Evolutionary conservation across 2,888 invertebrate species (phyloP).

Genomic region (Coenonympha glycerion): DNA sequence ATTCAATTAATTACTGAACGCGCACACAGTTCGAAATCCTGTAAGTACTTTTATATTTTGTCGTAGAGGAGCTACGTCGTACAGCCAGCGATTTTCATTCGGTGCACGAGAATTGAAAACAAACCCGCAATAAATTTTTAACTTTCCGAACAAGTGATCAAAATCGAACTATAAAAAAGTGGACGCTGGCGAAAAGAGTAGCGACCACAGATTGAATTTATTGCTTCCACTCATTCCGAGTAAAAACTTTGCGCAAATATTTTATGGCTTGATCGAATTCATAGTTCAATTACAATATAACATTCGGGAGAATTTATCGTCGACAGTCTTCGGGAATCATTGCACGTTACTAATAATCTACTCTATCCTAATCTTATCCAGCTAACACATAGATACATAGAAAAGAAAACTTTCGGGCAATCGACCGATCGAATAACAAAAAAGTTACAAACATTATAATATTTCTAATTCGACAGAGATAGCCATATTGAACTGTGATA

Average conservation of each 20-base stretch:
- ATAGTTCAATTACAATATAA: slow-evolving; percentile 19
- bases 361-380: too few species aligned
- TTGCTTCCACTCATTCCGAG: slow-evolving; percentile 46
- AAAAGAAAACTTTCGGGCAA: too few species aligned
- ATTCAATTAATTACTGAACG: slow-evolving; percentile 29
- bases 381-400: too few species aligned
- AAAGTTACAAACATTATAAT: too few species aligned
- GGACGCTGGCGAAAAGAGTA: slow-evolving; percentile 52
- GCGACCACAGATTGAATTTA: slow-evolving; percentile 67
- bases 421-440: too few species aligned
- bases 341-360: too few species aligned
- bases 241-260: slow-evolving; percentile 49
- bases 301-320: slow-evolving; percentile 3
- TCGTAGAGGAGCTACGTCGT: slow-evolving; percentile 41
- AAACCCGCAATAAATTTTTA: slow-evolving; percentile 63
- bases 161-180: slow-evolving; percentile 68
- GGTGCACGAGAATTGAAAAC: slow-evolving; percentile 57
- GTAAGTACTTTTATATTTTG: slow-evolving; percentile 30
- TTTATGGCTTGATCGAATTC: slow-evolving; percentile 24
- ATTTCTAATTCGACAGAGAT: too few species aligned
- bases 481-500: too few species aligned
- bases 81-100: slow-evolving; percentile 33
- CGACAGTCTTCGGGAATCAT: too few species aligned
- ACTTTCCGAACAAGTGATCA: slow-evolving; percentile 70
- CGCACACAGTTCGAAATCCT: slow-evolving; percentile 21